A percentile compares a stretch with the other conserved stretches of the same genome.
These are phyloP conservation scores for Monochamus saltuarius DNA, from an alignment of 1,140 invertebrate genomes.

Conservation along the genomic window DNA sequence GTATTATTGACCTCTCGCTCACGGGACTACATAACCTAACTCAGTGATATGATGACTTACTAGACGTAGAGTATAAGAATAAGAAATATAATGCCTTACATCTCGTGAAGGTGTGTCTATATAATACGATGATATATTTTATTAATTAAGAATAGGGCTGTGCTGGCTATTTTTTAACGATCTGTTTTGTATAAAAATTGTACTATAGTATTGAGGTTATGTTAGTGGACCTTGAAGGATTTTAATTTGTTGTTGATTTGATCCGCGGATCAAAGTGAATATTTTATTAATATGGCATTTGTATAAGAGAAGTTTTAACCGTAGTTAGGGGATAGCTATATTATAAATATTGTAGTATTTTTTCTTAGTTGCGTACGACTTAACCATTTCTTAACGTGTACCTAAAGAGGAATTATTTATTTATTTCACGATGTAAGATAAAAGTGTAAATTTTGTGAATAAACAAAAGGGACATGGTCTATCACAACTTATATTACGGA, in stretches of 20 bases:
- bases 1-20: background rate
- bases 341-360: slow-evolving; percentile 14
- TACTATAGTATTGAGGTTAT: slow-evolving; percentile 18
- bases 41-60: background rate
- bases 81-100: slow-evolving; percentile 11
- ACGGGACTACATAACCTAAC: too few relatives aligned
- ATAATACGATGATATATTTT: slow-evolving; percentile 1
- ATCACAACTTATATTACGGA: slow-evolving; percentile 18
- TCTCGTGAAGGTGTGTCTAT: slow-evolving; percentile 6
- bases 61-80: background rate
- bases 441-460: slow-evolving; percentile 12
- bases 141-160: slow-evolving; percentile 26
- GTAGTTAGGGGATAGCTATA: slow-evolving; percentile 7
- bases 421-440: slow-evolving; percentile 34
- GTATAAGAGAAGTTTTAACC: slow-evolving; percentile 16
- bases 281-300: slow-evolving; percentile 25
- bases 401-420: slow-evolving; percentile 34
- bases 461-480: slow-evolving; percentile 31
- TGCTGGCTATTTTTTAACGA: slow-evolving; percentile 14
- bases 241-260: slow-evolving; percentile 5
- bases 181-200: slow-evolving; percentile 15
- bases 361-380: background rate
- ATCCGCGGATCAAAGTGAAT: slow-evolving; percentile 16
- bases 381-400: slow-evolving; percentile 21
- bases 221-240: slow-evolving; percentile 11